These are phyloP conservation scores for Cinclus mexicanus DNA, from an alignment of 2,113 vertebrate species.

Conservation along the genomic window DNA sequence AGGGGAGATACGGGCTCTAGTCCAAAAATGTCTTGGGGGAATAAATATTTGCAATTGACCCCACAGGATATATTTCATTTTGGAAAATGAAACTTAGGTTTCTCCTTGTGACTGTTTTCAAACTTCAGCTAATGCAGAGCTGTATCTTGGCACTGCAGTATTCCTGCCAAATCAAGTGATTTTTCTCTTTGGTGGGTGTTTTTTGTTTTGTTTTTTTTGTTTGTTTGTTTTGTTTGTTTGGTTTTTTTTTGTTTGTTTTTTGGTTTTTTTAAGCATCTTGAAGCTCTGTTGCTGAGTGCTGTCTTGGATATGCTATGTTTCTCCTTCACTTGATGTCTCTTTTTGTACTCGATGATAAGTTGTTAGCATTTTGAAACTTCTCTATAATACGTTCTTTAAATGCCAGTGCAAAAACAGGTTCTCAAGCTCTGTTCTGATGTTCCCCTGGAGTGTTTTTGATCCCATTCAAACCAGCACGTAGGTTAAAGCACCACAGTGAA, in stretches of 20 bases:
- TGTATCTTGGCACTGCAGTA: background rate
- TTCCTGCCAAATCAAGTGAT: background rate
- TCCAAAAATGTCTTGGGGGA: background rate
- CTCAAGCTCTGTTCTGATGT: background rate
- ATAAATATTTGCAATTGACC: conserved; percentile 49
- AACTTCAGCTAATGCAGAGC: background rate
- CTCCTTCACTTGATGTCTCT: background rate
- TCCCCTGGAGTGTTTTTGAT: background rate
- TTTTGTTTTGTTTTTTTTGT: too few relatives aligned
- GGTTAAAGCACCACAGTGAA: background rate
- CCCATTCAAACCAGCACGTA: background rate
- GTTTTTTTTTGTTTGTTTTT: too few relatives aligned
- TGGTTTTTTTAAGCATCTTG: background rate
- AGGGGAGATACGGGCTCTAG: background rate
- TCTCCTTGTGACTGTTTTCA: background rate
- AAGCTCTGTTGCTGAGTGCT: background rate
- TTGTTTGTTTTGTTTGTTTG: background rate
- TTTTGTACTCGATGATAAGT: background rate
- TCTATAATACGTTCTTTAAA: background rate
- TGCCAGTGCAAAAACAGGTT: background rate
- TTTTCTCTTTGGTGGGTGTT: too few relatives aligned
- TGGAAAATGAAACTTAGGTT: background rate
- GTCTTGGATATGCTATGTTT: background rate
- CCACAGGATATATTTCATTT: background rate
- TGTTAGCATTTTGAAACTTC: background rate